Base-by-base conservation (phyloP, 1,140 invertebrate species). In the Rhopalosiphum padi region DNA sequence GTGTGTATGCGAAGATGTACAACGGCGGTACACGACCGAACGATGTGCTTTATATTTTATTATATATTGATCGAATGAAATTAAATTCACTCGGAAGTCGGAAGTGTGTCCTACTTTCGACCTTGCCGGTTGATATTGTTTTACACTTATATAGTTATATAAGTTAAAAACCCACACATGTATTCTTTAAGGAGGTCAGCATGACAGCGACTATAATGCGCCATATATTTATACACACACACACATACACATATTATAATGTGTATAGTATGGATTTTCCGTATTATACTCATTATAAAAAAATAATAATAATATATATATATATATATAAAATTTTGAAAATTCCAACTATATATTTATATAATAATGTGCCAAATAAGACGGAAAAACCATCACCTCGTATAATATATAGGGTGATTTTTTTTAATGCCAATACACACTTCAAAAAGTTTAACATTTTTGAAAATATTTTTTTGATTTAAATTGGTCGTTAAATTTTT, bases 81-180 rank as follows among this genome's bases (percentile, higher is more conserved):
- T 87, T 87, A 87, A 87, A 87, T 87, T 48, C 46, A 87, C 86
- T 46, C 43, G 86, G 86, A 87, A 87, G n/a, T 48, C 77, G 86
- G n/a, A 46, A n/a, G 21, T 48, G 46, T 46, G 86, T 87, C 46
- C 86, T 87, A 87, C 46, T 87, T 48, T 87, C 46, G 43, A 87
- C 86, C 86, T 87, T 87, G 43, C 21, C 21, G 46, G 46, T 48
- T 48, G 30, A 48, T 48, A 46, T 87, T 48, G 46, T 48, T 87
- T 87, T 87, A 48, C 60, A n/a, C 46, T 35, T 51, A 48, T 46
- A 48, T 18, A 30, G 30, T n/a, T 77, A n/a, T 43, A 43, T 86
- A 46, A 86, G 35, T 77, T 68, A 41, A 11, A 46, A 86, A 18
- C 85, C 41, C 43, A 43, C 43, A 43, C 43, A 46, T 86, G 85